Evolutionary conservation across 1,140 invertebrate species (phyloP).

Genomic region (Philotrypesis tridentata): DNA sequence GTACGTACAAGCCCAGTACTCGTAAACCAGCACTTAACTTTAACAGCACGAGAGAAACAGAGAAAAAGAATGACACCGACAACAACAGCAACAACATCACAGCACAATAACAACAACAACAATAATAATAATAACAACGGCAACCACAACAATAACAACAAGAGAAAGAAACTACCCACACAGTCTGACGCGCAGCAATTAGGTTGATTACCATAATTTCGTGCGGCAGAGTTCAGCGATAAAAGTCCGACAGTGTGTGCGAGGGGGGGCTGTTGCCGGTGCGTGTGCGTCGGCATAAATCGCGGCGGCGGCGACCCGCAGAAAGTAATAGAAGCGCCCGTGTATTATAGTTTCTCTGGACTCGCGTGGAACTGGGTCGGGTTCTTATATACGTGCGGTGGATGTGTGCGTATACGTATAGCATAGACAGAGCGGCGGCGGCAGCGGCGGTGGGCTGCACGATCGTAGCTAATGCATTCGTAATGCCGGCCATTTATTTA

Average conservation of each 20-base stretch:
- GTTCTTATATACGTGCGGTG: slow-evolving; percentile 31
- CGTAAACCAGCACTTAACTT: not conserved
- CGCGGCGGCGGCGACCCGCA: slow-evolving; percentile 17
- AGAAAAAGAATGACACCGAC: not conserved
- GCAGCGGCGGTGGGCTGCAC: too few relatives aligned
- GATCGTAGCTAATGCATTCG: slow-evolving; percentile 40
- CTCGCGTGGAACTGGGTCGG: slow-evolving; percentile 55
- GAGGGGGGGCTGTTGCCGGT: not conserved
- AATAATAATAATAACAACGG: too few relatives aligned
- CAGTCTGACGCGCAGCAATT: not conserved
- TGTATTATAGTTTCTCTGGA: slow-evolving; percentile 55
- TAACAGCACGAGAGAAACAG: not conserved
- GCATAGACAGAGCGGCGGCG: not conserved
- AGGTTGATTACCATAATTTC: slow-evolving; percentile 2
- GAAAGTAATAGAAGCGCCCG: slow-evolving; percentile 55
- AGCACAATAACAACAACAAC: too few relatives aligned
- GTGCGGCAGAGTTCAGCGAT: not conserved
- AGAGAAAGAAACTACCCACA: too few relatives aligned
- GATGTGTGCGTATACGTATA: slow-evolving; percentile 1
- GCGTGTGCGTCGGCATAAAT: slow-evolving; percentile 23
- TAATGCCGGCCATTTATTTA: slow-evolving; percentile 61
- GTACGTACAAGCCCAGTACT: not conserved
- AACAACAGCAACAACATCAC: not conserved
- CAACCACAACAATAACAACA: not conserved
- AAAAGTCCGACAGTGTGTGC: not conserved